Percentiles rank a stretch among this genome's conserved stretches.
These are phyloP conservation scores for Exephanes ischioxanthus DNA, from an alignment of 2,888 invertebrate genomes.

Conservation along the genomic window DNA sequence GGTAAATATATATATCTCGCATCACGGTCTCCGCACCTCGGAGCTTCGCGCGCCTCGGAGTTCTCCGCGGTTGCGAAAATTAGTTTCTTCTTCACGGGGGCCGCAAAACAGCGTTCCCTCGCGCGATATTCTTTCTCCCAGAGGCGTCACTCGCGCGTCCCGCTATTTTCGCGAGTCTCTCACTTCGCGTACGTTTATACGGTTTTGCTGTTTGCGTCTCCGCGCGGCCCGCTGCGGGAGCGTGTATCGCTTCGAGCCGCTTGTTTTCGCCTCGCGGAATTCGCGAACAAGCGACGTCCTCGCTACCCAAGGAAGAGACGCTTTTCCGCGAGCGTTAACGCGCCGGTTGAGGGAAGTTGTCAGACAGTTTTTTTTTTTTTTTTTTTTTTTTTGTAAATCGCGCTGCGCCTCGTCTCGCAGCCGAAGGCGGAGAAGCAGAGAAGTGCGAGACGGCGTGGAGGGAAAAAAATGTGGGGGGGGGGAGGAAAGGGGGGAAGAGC, in stretches of 20 bases:
- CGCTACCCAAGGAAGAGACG: conserved; percentile 15
- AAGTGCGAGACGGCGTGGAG: conserved; percentile 23
- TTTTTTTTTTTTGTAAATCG: conserved; percentile 43
- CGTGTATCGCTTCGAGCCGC: neutral
- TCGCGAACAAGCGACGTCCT: conserved; percentile 48
- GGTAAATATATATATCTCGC: conserved; percentile 42
- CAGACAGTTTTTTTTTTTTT: conserved; percentile 60
- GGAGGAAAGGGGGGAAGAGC: conserved; percentile 44
- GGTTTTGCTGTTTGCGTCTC: neutral
- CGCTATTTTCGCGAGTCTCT: conserved; percentile 39
- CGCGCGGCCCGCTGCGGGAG: neutral
- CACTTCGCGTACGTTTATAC: conserved; percentile 21
- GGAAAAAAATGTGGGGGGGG: conserved; percentile 35
- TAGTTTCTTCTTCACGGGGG: conserved; percentile 52
- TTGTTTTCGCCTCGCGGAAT: conserved; percentile 35
- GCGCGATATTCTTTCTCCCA: conserved; percentile 19
- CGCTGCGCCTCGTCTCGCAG: neutral
- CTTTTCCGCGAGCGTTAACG: conserved; percentile 46
- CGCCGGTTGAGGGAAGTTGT: conserved; percentile 60
- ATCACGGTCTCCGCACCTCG: neutral
- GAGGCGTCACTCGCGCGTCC: conserved; percentile 44
- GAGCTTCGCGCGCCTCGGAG: neutral
- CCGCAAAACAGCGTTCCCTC: neutral
- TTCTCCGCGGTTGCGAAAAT: conserved; percentile 55
- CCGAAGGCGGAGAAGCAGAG: conserved; percentile 11